Base-by-base conservation (phyloP, 2,113 vertebrate genomes). In the Nesogale talazaci region DNA sequence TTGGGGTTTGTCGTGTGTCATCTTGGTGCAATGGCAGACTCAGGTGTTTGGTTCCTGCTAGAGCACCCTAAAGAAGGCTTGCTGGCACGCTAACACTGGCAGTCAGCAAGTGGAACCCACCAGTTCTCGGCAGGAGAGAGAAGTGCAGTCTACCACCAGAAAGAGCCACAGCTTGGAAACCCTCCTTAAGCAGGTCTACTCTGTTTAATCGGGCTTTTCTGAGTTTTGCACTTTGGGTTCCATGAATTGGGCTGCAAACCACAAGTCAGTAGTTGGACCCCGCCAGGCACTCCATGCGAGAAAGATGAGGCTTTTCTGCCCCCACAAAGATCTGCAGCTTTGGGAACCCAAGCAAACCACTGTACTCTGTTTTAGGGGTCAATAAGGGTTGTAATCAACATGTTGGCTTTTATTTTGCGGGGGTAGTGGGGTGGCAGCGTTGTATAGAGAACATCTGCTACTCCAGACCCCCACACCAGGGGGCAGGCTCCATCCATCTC, bases 401-500 rank as follows among this genome's bases (percentile, higher is more conserved):
- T 12, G 4, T 12, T 52, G 46, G 10, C 46, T 52, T 46, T 46
- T 46, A n/a, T n/a, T n/a, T n/a, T n/a, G n/a, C n/a, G n/a, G n/a
- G n/a, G n/a, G n/a, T n/a, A n/a, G n/a, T n/a, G n/a, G n/a, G n/a
- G n/a, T n/a, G n/a, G n/a, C n/a, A n/a, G n/a, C n/a, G n/a, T n/a
- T n/a, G n/a, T 52, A 52, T 52, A 52, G 46, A 52, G 46, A 12
- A 20, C 59, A 22, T 14, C 25, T 57, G 61, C 29, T 56, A 42
- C 38, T 29, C 27, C n/a, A 19, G 38, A 42, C 42, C 80, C 74
- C 79, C 56, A 36, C 63, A 79, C 20, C 77, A 83, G 87, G n/a
- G 88, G 57, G 56, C 56, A 82, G 85, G 23, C 77, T 89, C 57
- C 34, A 29, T 74, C 76, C n/a, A 63, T 23, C 42, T 74, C 91